phyloP scores from a whole-genome alignment of 2,113 vertebrate genomes.

The Pogonocichla stellata region DNA sequence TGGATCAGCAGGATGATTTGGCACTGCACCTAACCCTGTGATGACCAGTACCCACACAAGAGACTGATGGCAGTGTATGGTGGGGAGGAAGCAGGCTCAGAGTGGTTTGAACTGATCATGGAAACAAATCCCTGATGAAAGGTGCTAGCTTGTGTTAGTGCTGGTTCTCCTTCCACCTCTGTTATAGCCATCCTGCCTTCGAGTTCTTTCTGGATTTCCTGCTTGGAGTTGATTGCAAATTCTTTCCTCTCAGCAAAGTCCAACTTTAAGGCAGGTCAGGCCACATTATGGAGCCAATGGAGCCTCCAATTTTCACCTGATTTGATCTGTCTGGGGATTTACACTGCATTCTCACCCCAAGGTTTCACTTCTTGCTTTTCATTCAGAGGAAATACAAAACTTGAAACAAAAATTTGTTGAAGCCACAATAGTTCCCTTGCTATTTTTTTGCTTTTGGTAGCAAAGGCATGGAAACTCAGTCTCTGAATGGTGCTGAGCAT shows the following conservation, averaged over 20 bases:
- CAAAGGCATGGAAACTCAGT: background rate
- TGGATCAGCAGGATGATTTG: background rate
- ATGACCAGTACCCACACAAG: background rate
- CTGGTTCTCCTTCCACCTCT: background rate
- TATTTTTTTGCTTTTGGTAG: background rate
- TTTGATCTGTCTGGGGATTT: background rate
- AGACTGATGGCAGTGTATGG: background rate
- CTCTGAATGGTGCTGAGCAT: background rate
- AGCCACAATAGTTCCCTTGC: background rate
- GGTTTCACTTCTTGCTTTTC: constrained; percentile 39
- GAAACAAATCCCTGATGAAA: background rate
- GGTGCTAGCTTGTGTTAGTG: background rate
- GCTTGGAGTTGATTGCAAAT: background rate
- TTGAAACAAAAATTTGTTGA: background rate
- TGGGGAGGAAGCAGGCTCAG: background rate
- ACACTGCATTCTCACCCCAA: background rate
- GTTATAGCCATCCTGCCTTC: background rate
- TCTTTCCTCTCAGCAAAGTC: background rate
- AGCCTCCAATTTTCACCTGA: background rate
- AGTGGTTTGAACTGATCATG: background rate
- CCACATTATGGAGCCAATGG: accelerated
- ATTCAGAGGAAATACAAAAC: constrained; percentile 18
- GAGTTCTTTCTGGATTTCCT: background rate
- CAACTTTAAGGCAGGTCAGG: background rate
- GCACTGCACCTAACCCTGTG: background rate